Evolutionary conservation across 2,888 invertebrate species (phyloP), one percentile per base, ranked within the genome.

Genomic region (Morpho deidamia): DNA sequence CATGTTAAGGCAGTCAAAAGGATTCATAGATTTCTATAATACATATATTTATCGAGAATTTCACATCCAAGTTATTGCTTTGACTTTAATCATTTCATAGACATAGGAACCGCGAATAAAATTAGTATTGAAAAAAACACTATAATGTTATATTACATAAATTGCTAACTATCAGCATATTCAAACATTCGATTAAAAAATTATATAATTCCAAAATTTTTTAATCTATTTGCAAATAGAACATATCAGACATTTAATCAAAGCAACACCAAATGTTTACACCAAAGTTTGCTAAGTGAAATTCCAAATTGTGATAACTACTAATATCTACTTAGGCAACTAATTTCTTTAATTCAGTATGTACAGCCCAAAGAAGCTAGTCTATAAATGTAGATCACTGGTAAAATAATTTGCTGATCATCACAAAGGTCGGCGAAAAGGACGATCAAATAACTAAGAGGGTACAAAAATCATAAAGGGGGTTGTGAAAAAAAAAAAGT

Each of bases 1-100:
- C 59, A 49, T 43, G 48, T 58, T 75, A 78, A 76, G 78, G 73
- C 77, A 74, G 76, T 74, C 71, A 64, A 76, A 71, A 76, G 72
- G 47, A 63, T 62, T 56, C 70, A 69, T 66, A 64, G 60, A 70
- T 67, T 68, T 68, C 67, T 79, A 76, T 71, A 66, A 64, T 10
- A 23, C 23, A 23, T 10, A 62, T 65, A 54, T 56, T 60, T 60
- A 62, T 60, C 65, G 69, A 68, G 74, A 73, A 65, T 60, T 64
- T 84, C 88, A 88, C 88, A 88, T 86, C 87, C 87, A 78, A 76
- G 74, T 87, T 88, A 88, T 88, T 88, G 87, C 88, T 88, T 78
- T 75, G 65, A 64, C 72, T 74, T 65, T 58, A 60, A 65, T 65
- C 69, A 65, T 71, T 66, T 74, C 69, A 66, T n/a, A n/a, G 67